Evolutionary conservation across 2,113 vertebrate genomes (phyloP).

Genomic region (Sinocyclocheilus anophthalmus): DNA sequence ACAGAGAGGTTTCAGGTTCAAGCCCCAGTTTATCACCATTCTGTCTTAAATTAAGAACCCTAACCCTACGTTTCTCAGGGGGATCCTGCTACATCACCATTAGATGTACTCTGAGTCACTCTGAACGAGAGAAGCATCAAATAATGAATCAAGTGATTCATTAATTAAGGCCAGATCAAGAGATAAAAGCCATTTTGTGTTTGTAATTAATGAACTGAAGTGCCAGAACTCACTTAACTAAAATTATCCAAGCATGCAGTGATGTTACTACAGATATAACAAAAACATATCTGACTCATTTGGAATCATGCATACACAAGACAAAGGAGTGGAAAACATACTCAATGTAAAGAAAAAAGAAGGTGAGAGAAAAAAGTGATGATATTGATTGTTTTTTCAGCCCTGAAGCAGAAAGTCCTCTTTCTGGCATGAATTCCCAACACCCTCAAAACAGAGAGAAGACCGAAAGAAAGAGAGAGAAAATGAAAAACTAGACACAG

Average conservation of each 20-base stretch:
- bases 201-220: not conserved
- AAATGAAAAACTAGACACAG: constrained; percentile 6
- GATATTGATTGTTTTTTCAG: constrained; percentile 49
- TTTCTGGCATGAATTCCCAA: constrained; percentile 40
- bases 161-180: not conserved
- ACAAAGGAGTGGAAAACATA: not conserved
- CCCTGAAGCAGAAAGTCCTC: constrained; percentile 39
- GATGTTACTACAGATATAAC: not conserved
- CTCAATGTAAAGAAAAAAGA: not conserved
- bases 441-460: constrained; percentile 24
- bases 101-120: not conserved
- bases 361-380: not conserved
- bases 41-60: not conserved
- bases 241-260: not conserved
- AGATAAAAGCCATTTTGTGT: constrained; percentile 16
- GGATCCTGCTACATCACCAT: no score
- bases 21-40: not conserved
- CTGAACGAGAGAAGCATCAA: not conserved
- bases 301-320: constrained; percentile 17
- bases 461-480: not conserved
- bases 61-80: not conserved
- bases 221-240: not conserved
- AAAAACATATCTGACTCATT: not conserved
- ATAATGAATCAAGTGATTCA: constrained; percentile 8
- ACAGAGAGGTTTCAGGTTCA: not conserved